Evolutionary conservation across 2,888 invertebrate species (phyloP).

Genomic region (Nymphalis c-album): DNA sequence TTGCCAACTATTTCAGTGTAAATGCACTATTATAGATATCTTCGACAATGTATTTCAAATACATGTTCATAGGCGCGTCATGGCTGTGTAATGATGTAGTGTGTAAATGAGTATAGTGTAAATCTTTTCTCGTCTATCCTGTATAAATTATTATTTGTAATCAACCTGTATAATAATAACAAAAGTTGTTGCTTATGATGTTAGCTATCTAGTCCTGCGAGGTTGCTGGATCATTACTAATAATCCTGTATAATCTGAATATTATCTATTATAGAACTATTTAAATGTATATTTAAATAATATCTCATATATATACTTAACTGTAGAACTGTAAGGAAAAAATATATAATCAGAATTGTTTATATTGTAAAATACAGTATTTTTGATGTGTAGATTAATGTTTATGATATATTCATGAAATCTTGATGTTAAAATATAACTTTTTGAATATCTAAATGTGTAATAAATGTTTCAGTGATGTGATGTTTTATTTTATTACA

Average conservation of each 20-base stretch:
- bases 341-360: not conserved
- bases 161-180: too few species aligned
- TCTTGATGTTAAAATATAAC: conserved; percentile 4
- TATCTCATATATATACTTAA: not conserved
- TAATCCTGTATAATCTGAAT: too few species aligned
- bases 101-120: too few species aligned
- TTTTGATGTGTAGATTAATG: not conserved
- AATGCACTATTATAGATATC: too few species aligned
- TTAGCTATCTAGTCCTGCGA: too few species aligned
- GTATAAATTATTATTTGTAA: too few species aligned
- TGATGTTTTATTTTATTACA: conserved; percentile 4
- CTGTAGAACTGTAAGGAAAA: not conserved
- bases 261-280: too few species aligned
- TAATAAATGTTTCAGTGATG: conserved; percentile 16
- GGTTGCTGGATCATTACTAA: too few species aligned
- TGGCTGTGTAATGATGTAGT: not conserved
- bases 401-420: not conserved
- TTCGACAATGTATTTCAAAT: not conserved
- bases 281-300: too few species aligned
- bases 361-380: not conserved
- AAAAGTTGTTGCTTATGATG: too few species aligned
- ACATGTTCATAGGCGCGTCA: conserved; percentile 5
- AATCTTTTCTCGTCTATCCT: not conserved
- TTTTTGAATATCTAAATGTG: conserved; percentile 4
- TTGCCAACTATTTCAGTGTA: too few species aligned